Evolutionary conservation across 2,113 vertebrate species (phyloP).

Genomic region (Abramis brama): DNA sequence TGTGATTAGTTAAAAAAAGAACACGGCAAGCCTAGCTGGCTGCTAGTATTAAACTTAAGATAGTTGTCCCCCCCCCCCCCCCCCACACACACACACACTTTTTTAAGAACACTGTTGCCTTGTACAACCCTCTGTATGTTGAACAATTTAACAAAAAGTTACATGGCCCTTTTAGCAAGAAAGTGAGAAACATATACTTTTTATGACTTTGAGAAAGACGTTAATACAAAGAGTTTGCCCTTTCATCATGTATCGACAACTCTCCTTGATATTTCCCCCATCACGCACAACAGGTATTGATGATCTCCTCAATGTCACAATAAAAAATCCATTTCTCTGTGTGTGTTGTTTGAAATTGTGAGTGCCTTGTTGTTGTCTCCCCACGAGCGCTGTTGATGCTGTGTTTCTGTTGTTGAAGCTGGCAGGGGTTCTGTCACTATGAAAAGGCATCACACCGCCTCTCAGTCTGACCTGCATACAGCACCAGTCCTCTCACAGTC

Average conservation of each 20-base stretch:
- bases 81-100: no score
- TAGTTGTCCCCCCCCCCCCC: no score
- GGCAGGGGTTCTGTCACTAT: slow-evolving; percentile 48
- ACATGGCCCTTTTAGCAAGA: neutral
- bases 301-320: slow-evolving; percentile 49
- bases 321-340: slow-evolving; percentile 48
- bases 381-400: slow-evolving; percentile 23
- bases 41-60: no score
- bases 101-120: neutral
- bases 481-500: slow-evolving; percentile 32
- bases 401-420: slow-evolving; percentile 33
- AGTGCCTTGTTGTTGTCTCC: slow-evolving; percentile 40
- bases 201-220: slow-evolving; percentile 17
- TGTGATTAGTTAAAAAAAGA: neutral
- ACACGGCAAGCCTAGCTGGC: no score
- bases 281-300: slow-evolving; percentile 34
- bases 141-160: slow-evolving; percentile 32
- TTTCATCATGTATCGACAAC: slow-evolving; percentile 6
- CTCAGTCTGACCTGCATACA: slow-evolving; percentile 47
- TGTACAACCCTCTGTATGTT: neutral
- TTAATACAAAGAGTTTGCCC: slow-evolving; percentile 28
- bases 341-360: slow-evolving; percentile 41
- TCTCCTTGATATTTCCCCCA: slow-evolving; percentile 30
- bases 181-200: slow-evolving; percentile 25
- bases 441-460: slow-evolving; percentile 53